Conservation (phyloP, 2,113 vertebrate genomes). For the Pleuronectes platessa region DNA sequence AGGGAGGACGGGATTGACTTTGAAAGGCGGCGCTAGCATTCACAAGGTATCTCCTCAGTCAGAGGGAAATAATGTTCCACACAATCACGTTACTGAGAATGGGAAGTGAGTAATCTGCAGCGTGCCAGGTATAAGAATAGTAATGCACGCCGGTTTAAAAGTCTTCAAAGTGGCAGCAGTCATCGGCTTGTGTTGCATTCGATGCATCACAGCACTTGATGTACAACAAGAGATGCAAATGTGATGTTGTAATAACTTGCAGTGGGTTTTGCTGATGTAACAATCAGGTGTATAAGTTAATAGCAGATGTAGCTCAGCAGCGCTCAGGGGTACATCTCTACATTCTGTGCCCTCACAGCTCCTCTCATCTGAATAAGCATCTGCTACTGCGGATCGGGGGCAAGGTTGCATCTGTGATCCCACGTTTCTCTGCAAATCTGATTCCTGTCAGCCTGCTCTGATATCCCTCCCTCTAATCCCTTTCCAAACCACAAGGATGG, state of each 20-base stretch:
- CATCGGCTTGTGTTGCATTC: background rate
- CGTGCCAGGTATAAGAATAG: background rate
- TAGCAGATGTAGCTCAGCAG: constrained; percentile 21
- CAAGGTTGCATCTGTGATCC: constrained; percentile 61
- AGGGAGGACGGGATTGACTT: constrained; percentile 51
- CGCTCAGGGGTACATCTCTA: constrained; percentile 2
- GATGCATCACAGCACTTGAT: background rate
- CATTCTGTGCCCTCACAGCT: constrained; percentile 14
- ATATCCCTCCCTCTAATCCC: constrained; percentile 64
- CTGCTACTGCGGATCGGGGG: constrained; percentile 39
- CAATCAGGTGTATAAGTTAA: constrained; percentile 15
- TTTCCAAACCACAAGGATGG: constrained; percentile 28
- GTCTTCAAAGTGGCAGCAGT: constrained; percentile 6
- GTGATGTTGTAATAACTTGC: constrained; percentile 34
- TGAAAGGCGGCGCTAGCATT: constrained; percentile 44
- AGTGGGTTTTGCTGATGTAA: constrained; percentile 11
- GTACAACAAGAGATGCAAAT: constrained; percentile 31
- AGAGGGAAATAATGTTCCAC: background rate
- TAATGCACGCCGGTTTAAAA: constrained; percentile 5
- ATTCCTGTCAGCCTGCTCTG: constrained; percentile 48
- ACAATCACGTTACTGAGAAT: background rate
- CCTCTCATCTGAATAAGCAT: constrained; percentile 54
- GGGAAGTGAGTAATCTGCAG: constrained; percentile 26
- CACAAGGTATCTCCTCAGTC: constrained; percentile 11
- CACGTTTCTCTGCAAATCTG: constrained; percentile 53